phyloP scores from a whole-genome alignment of 2,888 invertebrate genomes.

The Acheta domesticus region DNA sequence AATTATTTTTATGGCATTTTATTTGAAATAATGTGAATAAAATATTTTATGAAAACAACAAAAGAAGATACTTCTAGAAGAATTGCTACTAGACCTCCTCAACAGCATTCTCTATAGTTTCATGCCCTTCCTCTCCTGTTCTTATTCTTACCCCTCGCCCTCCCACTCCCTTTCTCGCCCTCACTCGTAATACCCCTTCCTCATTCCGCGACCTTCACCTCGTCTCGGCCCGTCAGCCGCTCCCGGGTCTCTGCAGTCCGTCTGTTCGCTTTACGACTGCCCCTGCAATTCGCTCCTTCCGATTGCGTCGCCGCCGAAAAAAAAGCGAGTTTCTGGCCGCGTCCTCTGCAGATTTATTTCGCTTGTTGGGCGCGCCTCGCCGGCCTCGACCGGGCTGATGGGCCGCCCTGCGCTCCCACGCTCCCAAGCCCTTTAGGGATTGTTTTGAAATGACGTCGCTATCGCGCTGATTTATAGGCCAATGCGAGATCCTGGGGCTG shows the following conservation, averaged over 20 bases:
- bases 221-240: background rate
- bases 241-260: background rate
- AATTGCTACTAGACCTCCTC: no score
- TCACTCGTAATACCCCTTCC: background rate
- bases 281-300: background rate
- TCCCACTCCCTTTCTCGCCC: background rate
- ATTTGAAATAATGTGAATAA: no score
- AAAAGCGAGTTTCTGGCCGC: background rate
- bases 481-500: no score
- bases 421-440: no score
- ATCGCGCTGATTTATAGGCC: no score
- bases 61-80: no score
- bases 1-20: no score
- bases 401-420: no score
- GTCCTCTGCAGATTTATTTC: constrained; percentile 18
- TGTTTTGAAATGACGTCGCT: no score
- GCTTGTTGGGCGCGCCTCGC: background rate
- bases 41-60: no score
- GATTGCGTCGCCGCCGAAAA: background rate
- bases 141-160: background rate
- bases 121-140: background rate
- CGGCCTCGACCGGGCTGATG: no score
- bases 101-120: no score
- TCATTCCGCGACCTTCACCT: background rate
- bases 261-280: constrained; percentile 18